Percentiles rank a stretch among this genome's conserved stretches.
phyloP scores from a whole-genome alignment of 2,888 invertebrate genomes.

The Scotopteryx bipunctaria region DNA sequence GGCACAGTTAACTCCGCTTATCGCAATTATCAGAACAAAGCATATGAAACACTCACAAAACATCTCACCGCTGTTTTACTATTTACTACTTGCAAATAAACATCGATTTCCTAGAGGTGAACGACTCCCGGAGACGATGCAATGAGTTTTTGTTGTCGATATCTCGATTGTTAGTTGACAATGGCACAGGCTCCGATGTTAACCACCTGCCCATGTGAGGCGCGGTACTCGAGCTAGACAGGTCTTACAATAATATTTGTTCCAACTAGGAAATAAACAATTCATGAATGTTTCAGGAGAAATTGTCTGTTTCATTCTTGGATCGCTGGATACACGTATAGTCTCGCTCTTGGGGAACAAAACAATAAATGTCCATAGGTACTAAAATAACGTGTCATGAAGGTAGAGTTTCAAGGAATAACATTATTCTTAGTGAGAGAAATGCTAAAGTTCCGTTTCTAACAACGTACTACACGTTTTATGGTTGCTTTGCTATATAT shows the following conservation, averaged over 20 bases:
- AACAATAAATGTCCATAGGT: too few relatives aligned
- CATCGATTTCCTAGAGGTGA: slow-evolving; percentile 64
- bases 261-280: slow-evolving; percentile 4
- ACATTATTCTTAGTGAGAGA: too few relatives aligned
- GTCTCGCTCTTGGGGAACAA: too few relatives aligned
- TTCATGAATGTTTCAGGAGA: slow-evolving; percentile 8
- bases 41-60: slow-evolving; percentile 40
- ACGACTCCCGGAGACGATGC: slow-evolving; percentile 50
- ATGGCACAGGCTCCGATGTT: slow-evolving; percentile 46
- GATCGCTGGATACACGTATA: too few relatives aligned
- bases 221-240: slow-evolving; percentile 23
- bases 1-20: slow-evolving; percentile 13
- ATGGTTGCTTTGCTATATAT: too few relatives aligned
- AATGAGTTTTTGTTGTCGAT: slow-evolving; percentile 50
- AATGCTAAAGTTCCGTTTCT: too few relatives aligned
- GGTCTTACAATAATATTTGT: slow-evolving; percentile 14
- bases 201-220: slow-evolving; percentile 34
- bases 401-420: too few relatives aligned
- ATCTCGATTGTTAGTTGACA: slow-evolving; percentile 57
- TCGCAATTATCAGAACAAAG: slow-evolving; percentile 33
- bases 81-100: slow-evolving; percentile 41
- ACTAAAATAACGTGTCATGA: too few relatives aligned
- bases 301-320: not conserved
- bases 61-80: slow-evolving; percentile 35
- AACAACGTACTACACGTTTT: too few relatives aligned